phyloP scores from a whole-genome alignment of 2,113 vertebrate species.

The Corythaeola cristata region DNA sequence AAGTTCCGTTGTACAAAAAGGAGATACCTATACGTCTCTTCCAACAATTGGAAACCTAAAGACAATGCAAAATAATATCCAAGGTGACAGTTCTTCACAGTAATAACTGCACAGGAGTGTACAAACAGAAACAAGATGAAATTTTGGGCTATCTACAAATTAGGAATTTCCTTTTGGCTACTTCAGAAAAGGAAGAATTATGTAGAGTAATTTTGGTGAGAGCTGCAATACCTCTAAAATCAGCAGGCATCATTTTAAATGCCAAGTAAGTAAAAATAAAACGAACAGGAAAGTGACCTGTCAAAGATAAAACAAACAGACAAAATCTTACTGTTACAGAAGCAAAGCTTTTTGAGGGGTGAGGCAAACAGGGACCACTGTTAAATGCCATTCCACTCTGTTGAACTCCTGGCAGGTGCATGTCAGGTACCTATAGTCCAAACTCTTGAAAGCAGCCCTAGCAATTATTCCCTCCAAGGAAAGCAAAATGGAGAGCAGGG shows the following conservation, averaged over 20 bases:
- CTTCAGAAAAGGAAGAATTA: background rate
- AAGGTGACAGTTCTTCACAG: background rate
- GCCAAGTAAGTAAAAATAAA: background rate
- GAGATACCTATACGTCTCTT: background rate
- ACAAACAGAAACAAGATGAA: background rate
- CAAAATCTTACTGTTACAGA: background rate
- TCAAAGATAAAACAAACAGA: background rate
- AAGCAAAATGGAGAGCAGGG: background rate
- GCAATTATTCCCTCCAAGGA: conserved; percentile 6
- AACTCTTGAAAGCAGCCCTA: background rate
- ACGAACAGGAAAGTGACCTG: background rate
- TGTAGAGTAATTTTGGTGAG: background rate
- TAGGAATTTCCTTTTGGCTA: background rate
- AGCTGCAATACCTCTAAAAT: background rate
- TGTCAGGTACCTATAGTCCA: background rate
- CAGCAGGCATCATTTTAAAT: background rate
- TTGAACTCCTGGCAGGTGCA: background rate
- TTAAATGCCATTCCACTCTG: background rate
- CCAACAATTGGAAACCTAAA: background rate
- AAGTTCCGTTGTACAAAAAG: background rate
- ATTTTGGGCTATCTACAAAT: background rate
- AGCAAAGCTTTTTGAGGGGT: background rate
- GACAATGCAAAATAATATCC: background rate
- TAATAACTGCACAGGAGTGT: background rate
- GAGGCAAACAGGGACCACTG: background rate